phyloP scores from a whole-genome alignment of 2,888 invertebrate genomes.

The Augochlorella aurata region DNA sequence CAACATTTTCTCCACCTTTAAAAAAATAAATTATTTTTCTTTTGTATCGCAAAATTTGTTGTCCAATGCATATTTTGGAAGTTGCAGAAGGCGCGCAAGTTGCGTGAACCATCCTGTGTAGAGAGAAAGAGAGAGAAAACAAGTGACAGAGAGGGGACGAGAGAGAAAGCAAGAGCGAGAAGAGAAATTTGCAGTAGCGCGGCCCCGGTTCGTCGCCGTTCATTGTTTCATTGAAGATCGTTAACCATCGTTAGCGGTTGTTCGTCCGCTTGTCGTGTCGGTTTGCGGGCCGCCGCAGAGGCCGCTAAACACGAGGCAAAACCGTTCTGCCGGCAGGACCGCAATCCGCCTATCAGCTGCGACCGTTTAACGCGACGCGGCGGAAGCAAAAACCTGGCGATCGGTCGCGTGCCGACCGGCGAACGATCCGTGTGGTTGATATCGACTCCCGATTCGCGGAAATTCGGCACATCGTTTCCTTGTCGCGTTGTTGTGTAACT shows the following conservation, averaged over 20 bases:
- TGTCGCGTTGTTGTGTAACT: too few species aligned
- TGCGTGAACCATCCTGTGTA: too few species aligned
- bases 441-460: neutral
- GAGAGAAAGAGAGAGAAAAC: too few species aligned
- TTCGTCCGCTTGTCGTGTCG: constrained; percentile 66
- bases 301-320: constrained; percentile 62
- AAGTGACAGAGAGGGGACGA: too few species aligned
- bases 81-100: too few species aligned
- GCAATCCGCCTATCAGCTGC: constrained; percentile 24
- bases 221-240: constrained; percentile 70
- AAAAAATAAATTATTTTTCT: too few species aligned
- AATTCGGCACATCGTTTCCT: neutral
- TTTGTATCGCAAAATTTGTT: too few species aligned
- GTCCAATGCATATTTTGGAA: too few species aligned
- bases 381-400: constrained; percentile 30
- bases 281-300: constrained; percentile 69
- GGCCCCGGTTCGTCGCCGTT: constrained; percentile 44
- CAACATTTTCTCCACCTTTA: too few species aligned
- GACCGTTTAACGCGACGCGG: constrained; percentile 8
- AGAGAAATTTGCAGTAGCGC: constrained; percentile 1
- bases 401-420: neutral
- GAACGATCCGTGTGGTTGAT: neutral
- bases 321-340: constrained; percentile 49
- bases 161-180: too few species aligned
- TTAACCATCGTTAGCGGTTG: constrained; percentile 73